A percentile compares a stretch with the other conserved stretches of the same genome.
Conservation (phyloP, 2,797 vertebrate species). For the Discoglossus pictus region DNA sequence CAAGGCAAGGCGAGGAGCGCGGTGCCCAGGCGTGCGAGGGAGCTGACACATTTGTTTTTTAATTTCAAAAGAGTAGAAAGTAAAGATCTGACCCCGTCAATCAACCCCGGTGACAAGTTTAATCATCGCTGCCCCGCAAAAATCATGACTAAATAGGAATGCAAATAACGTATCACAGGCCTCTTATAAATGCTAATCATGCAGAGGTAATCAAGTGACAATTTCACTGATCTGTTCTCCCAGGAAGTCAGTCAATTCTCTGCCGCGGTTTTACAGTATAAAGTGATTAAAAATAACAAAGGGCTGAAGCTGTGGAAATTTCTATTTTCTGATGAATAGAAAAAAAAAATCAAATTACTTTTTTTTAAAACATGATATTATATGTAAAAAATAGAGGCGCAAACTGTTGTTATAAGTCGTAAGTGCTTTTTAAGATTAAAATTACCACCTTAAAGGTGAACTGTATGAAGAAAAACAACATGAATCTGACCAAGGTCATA, state of each 20-base stretch:
- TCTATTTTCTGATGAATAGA: too few species aligned
- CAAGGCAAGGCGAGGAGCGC: conserved; percentile 83
- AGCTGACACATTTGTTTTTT: conserved; percentile 93
- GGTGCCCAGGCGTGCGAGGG: conserved; percentile 78
- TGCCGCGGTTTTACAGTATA: conserved; percentile 69
- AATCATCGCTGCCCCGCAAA: conserved; percentile 97
- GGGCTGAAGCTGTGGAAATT: conserved; percentile 52
- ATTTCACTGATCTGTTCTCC: conserved; percentile 89
- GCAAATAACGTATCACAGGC: conserved; percentile 97
- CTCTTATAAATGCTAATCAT: conserved; percentile 99
- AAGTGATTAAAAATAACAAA: conserved; percentile 73
- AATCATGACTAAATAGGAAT: conserved; percentile 99
- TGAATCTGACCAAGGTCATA: too few species aligned
- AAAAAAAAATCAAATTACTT: too few species aligned
- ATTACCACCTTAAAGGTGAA: too few species aligned
- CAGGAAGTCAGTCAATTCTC: conserved; percentile 87
- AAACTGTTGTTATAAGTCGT: too few species aligned
- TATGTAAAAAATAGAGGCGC: too few species aligned
- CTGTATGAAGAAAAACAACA: too few species aligned
- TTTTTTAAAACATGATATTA: too few species aligned
- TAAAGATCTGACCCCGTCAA: conserved; percentile 99
- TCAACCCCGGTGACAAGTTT: conserved; percentile 97
- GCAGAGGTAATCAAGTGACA: conserved; percentile 98
- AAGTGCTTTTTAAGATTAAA: too few species aligned
- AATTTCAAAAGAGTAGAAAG: conserved; percentile 92